These are phyloP conservation scores for Platichthys stellatus DNA, from an alignment of 2,113 vertebrate genomes.

Conservation along the genomic window DNA sequence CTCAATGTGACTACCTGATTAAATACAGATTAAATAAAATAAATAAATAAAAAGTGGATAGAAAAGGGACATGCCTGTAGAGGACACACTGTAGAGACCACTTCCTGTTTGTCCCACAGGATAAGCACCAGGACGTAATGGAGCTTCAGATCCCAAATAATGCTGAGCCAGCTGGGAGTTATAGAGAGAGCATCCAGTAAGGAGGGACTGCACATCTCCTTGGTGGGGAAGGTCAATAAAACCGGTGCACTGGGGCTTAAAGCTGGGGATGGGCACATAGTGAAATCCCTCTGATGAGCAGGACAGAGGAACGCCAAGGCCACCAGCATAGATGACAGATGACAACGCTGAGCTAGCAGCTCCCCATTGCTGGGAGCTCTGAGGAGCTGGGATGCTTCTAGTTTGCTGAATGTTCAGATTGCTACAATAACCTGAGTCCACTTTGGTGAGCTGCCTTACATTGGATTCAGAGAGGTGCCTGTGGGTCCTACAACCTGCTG, in stretches of 20 bases:
- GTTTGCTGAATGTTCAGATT: conserved; percentile 78
- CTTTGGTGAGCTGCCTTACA: conserved; percentile 58
- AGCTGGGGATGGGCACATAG: conserved; percentile 67
- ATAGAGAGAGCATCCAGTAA: conserved; percentile 75
- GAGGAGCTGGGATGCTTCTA: conserved; percentile 35
- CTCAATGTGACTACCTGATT: too few relatives aligned
- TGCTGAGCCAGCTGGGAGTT: conserved; percentile 79
- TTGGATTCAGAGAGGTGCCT: conserved; percentile 50
- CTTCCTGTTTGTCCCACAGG: conserved; percentile 67
- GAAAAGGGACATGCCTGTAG: conserved; percentile 52
- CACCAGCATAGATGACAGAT: conserved; percentile 22
- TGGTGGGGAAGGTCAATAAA: conserved; percentile 60
- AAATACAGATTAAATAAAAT: background rate
- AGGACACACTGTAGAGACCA: conserved; percentile 71
- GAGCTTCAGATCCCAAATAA: conserved; percentile 75
- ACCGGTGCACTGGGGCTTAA: conserved; percentile 64
- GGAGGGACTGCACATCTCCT: conserved; percentile 73
- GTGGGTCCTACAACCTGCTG: conserved; percentile 27
- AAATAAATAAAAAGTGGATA: background rate
- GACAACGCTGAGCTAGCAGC: conserved; percentile 30
- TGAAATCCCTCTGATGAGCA: conserved; percentile 69
- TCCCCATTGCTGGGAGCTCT: conserved; percentile 58
- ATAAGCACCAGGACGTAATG: conserved; percentile 75
- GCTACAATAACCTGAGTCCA: conserved; percentile 81
- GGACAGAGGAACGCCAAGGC: conserved; percentile 62